Conservation (phyloP, 2,888 invertebrate genomes). For the Hirtodrosophila alboralis region DNA sequence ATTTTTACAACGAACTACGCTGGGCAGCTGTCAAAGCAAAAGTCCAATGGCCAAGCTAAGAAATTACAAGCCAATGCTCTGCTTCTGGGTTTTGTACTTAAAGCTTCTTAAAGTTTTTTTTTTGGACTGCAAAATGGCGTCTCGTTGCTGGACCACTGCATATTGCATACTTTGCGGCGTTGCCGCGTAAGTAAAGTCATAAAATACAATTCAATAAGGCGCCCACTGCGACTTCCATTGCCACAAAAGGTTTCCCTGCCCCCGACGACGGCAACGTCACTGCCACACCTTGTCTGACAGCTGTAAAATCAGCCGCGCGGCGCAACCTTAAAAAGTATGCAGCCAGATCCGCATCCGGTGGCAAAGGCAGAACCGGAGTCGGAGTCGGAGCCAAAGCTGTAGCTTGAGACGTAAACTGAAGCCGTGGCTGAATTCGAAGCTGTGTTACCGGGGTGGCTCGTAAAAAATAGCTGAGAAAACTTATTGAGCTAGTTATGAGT, state of each 20-base stretch:
- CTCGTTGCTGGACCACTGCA: constrained; percentile 27
- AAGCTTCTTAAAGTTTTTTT: constrained; percentile 58
- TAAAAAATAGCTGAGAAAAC: constrained; percentile 76
- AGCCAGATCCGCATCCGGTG: constrained; percentile 12
- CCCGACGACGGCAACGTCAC: constrained; percentile 4
- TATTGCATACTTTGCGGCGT: constrained; percentile 63
- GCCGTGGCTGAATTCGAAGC: constrained; percentile 25
- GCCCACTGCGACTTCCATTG: constrained; percentile 19
- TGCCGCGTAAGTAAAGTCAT: constrained; percentile 65
- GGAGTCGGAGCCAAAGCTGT: constrained; percentile 10
- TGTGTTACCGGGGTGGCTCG: constrained; percentile 58
- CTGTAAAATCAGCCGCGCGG: constrained; percentile 72
- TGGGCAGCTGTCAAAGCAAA: constrained; percentile 72
- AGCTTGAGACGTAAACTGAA: constrained; percentile 3
- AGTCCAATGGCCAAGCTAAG: constrained; percentile 31
- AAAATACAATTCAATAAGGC: constrained; percentile 79
- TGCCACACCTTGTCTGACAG: constrained; percentile 65
- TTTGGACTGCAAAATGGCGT: constrained; percentile 5
- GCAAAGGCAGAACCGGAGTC: constrained; percentile 15
- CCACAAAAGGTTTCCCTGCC: too few relatives aligned
- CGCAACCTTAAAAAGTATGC: constrained; percentile 66
- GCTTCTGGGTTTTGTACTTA: constrained; percentile 32
- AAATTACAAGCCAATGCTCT: constrained; percentile 28
- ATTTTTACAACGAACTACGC: constrained; percentile 19
- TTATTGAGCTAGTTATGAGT: constrained; percentile 80